phyloP scores from a whole-genome alignment of 2,113 vertebrate genomes.

The Hippocampus comes region DNA sequence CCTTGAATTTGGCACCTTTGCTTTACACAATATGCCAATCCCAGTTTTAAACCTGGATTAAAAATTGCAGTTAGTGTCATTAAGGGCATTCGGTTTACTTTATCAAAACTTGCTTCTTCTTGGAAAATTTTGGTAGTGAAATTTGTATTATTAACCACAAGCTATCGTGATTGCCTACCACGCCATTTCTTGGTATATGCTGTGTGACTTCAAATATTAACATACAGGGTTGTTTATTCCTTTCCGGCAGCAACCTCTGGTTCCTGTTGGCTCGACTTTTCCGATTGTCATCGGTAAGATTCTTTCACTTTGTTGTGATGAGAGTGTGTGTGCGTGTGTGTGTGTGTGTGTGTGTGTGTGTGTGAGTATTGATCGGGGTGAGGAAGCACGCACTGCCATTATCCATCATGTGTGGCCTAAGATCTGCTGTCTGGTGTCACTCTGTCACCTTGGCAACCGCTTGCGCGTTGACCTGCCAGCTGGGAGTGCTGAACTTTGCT shows the following conservation, averaged over 20 bases:
- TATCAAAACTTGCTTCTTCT: no score
- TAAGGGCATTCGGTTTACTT: no score
- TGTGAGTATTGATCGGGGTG: neutral
- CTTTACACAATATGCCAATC: no score
- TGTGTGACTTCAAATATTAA: conserved; percentile 29
- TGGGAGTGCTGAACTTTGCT: conserved; percentile 61
- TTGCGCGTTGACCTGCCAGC: conserved; percentile 68
- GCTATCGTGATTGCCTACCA: no score
- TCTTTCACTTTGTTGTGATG: neutral
- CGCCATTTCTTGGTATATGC: neutral
- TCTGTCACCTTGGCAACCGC: conserved; percentile 83
- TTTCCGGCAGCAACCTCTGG: conserved; percentile 6
- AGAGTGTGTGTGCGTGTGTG: neutral
- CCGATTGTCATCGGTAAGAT: neutral
- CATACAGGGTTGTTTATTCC: conserved; percentile 25
- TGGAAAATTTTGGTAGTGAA: no score
- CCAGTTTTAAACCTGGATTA: no score
- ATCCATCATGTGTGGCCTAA: conserved; percentile 79
- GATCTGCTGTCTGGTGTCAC: conserved; percentile 75
- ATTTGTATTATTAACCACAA: no score
- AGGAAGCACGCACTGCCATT: conserved; percentile 18
- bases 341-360: neutral
- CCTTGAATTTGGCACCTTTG: no score
- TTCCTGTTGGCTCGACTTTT: neutral
- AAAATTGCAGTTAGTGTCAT: no score